Evolutionary conservation across 2,113 vertebrate species (phyloP).

Genomic region (Setophaga kirtlandii): DNA sequence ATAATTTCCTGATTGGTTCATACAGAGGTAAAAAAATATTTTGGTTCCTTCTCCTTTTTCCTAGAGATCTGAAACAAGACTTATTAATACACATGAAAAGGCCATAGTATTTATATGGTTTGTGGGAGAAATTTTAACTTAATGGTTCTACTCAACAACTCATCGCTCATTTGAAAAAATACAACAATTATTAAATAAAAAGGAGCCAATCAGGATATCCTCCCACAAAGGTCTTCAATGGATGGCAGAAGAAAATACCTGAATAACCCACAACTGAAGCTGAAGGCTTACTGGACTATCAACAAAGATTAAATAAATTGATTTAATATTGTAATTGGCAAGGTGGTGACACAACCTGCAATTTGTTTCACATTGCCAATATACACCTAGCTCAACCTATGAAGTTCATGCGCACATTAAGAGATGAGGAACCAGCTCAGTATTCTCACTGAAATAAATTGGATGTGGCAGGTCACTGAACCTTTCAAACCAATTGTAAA

Average conservation of each 20-base stretch:
- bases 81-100: neutral
- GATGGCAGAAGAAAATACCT: neutral
- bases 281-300: neutral
- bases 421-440: neutral
- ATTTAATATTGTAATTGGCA: neutral
- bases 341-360: neutral
- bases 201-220: neutral
- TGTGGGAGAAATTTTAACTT: neutral
- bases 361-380: neutral
- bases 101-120: neutral
- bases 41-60: neutral
- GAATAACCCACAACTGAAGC: neutral
- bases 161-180: neutral
- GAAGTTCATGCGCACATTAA: neutral
- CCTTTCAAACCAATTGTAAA: neutral
- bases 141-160: neutral
- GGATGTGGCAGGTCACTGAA: neutral
- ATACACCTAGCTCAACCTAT: rapidly evolving
- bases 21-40: neutral
- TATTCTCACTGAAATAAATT: neutral
- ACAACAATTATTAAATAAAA: neutral
- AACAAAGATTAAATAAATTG: neutral
- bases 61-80: neutral
- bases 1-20: neutral
- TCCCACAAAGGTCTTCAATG: neutral